phyloP scores from a whole-genome alignment of 2,888 invertebrate species.

The Rhogogaster chlorosoma region DNA sequence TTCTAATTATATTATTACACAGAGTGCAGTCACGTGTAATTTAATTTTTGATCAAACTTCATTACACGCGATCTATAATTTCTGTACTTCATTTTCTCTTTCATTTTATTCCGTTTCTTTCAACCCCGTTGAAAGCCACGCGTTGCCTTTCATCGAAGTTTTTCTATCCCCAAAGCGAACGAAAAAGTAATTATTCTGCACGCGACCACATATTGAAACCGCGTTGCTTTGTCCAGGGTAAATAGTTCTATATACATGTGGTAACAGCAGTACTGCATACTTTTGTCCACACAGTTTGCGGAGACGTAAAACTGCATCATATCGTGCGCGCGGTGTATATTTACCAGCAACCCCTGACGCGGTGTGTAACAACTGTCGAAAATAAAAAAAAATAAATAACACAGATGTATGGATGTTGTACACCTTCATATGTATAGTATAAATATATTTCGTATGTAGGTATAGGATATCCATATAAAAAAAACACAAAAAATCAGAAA shows the following conservation, averaged over 20 bases:
- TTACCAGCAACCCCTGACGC: not conserved
- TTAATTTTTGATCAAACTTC: not conserved
- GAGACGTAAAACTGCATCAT: conserved; percentile 37
- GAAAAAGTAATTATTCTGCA: conserved; percentile 69
- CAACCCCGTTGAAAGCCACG: not conserved
- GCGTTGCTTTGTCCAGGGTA: conserved; percentile 38
- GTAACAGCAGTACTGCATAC: not conserved
- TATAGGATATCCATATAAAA: not conserved
- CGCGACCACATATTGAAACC: conserved; percentile 59
- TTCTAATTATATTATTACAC: not conserved
- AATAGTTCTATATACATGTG: not conserved
- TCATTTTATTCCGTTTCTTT: not conserved
- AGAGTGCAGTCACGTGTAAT: not conserved
- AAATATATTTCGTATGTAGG: not conserved
- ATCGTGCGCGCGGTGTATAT: conserved; percentile 32
- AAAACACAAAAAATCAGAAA: not conserved
- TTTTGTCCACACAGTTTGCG: conserved; percentile 3
- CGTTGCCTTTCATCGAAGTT: conserved; percentile 13
- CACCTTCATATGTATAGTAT: not conserved
- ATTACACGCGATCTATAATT: not conserved
- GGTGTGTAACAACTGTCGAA: conserved; percentile 31
- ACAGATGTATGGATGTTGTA: not conserved
- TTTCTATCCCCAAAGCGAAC: conserved; percentile 54
- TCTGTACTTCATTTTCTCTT: not conserved
- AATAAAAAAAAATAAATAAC: not conserved